phyloP scores from a whole-genome alignment of 2,797 vertebrate species.

The Argyrosomus regius region DNA sequence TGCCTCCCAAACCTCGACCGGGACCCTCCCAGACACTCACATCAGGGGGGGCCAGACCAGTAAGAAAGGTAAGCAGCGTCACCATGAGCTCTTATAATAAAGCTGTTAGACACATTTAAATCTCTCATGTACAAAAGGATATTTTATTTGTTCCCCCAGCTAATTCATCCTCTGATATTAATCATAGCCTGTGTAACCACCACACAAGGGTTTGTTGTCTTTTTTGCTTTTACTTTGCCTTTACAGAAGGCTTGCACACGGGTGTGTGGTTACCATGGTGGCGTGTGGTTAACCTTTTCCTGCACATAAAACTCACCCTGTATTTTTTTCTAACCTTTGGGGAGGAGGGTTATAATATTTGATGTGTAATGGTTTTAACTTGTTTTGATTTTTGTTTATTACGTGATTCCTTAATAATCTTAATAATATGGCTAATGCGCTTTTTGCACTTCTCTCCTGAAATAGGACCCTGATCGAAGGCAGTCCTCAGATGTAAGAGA shows the following conservation, averaged over 20 bases:
- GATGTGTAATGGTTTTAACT: neutral
- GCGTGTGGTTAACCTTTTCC: slow-evolving; percentile 17
- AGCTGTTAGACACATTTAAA: neutral
- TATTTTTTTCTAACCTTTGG: neutral
- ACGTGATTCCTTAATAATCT: neutral
- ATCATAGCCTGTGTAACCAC: slow-evolving; percentile 70
- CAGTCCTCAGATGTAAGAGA: slow-evolving; percentile 87
- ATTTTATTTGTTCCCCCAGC: slow-evolving; percentile 65
- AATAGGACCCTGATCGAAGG: slow-evolving; percentile 90
- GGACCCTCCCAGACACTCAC: slow-evolving; percentile 78
- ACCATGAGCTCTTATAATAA: neutral
- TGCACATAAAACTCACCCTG: slow-evolving; percentile 24
- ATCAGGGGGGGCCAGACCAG: slow-evolving; percentile 88
- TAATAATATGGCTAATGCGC: slow-evolving; percentile 8
- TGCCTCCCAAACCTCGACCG: slow-evolving; percentile 81
- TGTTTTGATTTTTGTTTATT: slow-evolving; percentile 5
- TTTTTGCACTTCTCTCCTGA: slow-evolving; percentile 22
- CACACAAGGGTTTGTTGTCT: slow-evolving; percentile 71
- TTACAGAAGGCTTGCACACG: slow-evolving; percentile 53
- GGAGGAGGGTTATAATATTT: neutral
- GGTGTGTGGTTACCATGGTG: slow-evolving; percentile 44
- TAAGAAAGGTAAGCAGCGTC: slow-evolving; percentile 86
- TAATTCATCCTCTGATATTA: slow-evolving; percentile 75
- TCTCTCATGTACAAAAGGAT: slow-evolving; percentile 27
- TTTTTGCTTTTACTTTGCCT: slow-evolving; percentile 62